Percentiles rank a stretch among this genome's conserved stretches.
Conservation (phyloP, 2,888 invertebrate genomes). For the Erebia palarica region DNA sequence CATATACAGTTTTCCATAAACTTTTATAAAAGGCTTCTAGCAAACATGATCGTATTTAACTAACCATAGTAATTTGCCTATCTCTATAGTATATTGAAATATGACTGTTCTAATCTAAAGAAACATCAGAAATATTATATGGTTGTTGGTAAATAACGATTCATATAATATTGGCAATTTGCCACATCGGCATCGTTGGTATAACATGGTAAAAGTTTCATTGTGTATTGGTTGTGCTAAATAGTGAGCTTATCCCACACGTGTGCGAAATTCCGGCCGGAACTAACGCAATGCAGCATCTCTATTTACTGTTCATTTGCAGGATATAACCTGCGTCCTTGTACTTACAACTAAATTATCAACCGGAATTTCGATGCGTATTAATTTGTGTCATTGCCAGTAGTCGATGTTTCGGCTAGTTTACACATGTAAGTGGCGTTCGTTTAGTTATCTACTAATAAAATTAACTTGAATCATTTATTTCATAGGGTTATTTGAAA, state of each 20-base stretch:
- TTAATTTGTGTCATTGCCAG: not conserved
- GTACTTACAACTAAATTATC: not conserved
- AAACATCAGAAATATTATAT: too few relatives aligned
- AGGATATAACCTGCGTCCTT: not conserved
- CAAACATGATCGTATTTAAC: not conserved
- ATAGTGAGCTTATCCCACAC: not conserved
- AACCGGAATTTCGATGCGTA: not conserved
- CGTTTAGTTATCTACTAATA: not conserved
- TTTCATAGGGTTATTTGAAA: constrained; percentile 91
- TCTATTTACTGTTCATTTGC: not conserved
- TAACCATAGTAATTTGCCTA: not conserved
- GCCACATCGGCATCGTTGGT: too few relatives aligned
- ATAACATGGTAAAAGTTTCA: too few relatives aligned
- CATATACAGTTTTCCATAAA: too few relatives aligned
- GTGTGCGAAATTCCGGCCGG: not conserved
- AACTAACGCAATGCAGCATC: not conserved
- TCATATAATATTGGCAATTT: too few relatives aligned
- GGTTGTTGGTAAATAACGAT: too few relatives aligned
- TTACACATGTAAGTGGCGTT: too few relatives aligned
- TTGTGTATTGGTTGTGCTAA: too few relatives aligned
- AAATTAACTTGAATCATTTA: not conserved
- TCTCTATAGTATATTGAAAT: too few relatives aligned
- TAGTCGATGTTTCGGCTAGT: not conserved
- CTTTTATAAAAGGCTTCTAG: not conserved
- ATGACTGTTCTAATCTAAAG: too few relatives aligned